Conservation (phyloP, 2,113 vertebrate species). For the Bubalus kerabau region DNA sequence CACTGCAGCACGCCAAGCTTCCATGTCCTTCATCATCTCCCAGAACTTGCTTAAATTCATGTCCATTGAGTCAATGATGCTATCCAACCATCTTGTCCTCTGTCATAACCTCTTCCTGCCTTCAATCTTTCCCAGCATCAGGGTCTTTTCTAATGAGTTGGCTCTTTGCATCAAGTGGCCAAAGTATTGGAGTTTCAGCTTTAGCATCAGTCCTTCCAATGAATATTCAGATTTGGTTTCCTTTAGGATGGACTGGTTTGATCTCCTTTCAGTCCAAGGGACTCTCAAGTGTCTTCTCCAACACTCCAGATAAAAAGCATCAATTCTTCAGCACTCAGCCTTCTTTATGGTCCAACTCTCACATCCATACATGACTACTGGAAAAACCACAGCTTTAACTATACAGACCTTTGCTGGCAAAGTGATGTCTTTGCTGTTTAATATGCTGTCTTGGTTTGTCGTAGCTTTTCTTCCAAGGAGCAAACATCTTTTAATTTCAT, state of each 20-base stretch:
- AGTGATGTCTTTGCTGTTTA: background rate
- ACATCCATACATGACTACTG: background rate
- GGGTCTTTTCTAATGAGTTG: background rate
- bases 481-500: background rate
- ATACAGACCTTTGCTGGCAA: background rate
- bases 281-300: background rate
- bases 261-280: background rate
- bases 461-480: background rate
- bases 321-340: background rate
- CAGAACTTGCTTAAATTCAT: background rate
- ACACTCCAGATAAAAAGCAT: background rate
- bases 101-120: background rate
- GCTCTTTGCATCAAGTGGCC: background rate
- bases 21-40: background rate
- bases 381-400: background rate
- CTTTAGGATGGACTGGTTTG: background rate
- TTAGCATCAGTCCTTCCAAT: background rate
- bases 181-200: background rate
- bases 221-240: background rate
- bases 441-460: background rate
- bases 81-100: background rate
- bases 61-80: background rate
- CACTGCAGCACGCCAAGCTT: background rate
- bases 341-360: background rate
- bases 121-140: background rate